Conservation (phyloP, 2,113 vertebrate species). For the Paratilapia polleni region DNA sequence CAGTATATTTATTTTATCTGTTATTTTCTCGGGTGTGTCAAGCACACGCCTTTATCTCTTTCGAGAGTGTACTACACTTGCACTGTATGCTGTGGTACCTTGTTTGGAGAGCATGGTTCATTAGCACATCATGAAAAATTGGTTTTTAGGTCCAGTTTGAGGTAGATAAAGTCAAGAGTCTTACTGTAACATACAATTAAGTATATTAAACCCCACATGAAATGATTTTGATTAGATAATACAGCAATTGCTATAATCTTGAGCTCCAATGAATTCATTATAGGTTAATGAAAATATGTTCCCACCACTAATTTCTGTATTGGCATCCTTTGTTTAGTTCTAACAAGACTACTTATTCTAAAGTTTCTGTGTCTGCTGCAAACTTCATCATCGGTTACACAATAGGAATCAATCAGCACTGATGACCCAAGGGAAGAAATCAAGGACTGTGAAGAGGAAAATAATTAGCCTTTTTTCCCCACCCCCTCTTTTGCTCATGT, state of each 20-base stretch:
- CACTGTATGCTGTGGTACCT: not conserved
- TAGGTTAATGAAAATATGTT: not conserved
- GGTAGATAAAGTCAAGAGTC: not conserved
- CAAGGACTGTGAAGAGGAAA: conserved; percentile 66
- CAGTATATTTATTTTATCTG: conserved; percentile 6
- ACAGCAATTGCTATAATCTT: not conserved
- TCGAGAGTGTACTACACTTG: not conserved
- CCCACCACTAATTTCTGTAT: not conserved
- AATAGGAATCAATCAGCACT: conserved; percentile 60
- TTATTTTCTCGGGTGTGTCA: conserved; percentile 37
- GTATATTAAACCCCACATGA: not conserved
- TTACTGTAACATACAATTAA: not conserved
- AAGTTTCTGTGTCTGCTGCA: conserved; percentile 41
- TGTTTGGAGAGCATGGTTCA: not conserved
- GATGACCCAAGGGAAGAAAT: conserved; percentile 60
- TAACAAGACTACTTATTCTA: conserved; percentile 24
- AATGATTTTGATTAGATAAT: not conserved
- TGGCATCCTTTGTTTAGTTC: not conserved
- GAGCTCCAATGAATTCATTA: not conserved
- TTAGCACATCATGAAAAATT: not conserved
- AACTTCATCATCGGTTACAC: conserved; percentile 38
- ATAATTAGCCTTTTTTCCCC: conserved; percentile 60
- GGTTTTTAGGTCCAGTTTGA: not conserved
- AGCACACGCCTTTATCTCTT: conserved; percentile 26
- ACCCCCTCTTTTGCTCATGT: conserved; percentile 36